Evolutionary conservation across 2,888 invertebrate species (phyloP), one percentile per base, ranked within the genome.

Genomic region (Cecidostiba fungosa): DNA sequence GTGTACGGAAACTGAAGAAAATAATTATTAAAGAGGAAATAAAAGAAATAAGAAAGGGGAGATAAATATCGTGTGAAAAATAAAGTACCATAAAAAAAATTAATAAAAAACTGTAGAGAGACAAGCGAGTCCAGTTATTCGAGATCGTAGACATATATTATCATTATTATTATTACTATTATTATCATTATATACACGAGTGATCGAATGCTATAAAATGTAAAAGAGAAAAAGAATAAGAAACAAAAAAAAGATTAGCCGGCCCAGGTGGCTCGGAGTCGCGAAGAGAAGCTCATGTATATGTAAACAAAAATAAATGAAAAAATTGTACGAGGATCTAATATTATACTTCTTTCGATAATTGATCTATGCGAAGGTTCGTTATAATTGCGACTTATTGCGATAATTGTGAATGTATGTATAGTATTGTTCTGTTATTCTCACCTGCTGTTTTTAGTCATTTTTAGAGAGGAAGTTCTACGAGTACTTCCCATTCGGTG

Each of bases 321-420:
- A 26, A 32, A 59, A 59, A 43, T 29, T 59, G 26, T 73, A 70
- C 47, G 66, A 76, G 26, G 69, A 83, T 59, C 50, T 77, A 84
- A 62, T 62, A 29, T 82, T 76, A 54, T 70, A 69, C 6, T 73
- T 73, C 69, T 69, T 82, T 29, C 50, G 23, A 69, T 29, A 76
- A 23, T 2, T 32, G 50, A 70, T 80, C 66, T 77, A 76, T 59
- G 54, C 66, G 50, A 76, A 50, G 23, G 23, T 29, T 62, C 47
- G 76, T 74, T 50, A 26, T 59, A 59, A 23, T 29, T 66, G 73
- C 39, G 70, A 82, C 72, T 74, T 69, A 26, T 54, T 74, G 43
- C 82, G 70, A 79, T 83, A 83, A 82, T 86, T 83, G 85, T 83
- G 83, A 83, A 83, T 85, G 82, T 83, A 83, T 80, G 80, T 82